phyloP scores from a whole-genome alignment of 1,140 invertebrate genomes.

The Zophobas atratus region DNA sequence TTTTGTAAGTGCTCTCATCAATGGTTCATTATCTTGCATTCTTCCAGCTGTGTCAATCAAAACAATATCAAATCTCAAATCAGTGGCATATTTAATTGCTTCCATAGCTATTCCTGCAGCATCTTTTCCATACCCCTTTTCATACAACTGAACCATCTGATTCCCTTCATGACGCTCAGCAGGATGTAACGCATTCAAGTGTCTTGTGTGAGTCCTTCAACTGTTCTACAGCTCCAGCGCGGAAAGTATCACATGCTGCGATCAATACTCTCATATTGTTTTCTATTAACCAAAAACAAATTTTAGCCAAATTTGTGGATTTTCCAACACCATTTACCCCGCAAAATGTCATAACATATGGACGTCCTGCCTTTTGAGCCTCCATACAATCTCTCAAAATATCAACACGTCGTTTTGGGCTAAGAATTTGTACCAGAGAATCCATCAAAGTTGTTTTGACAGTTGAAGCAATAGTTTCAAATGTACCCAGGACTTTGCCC shows the following conservation, averaged over 20 bases:
- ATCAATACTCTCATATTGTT: constrained; percentile 97
- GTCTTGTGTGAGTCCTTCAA: constrained; percentile 94
- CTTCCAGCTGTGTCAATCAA: constrained; percentile 98
- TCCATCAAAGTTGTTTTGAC: constrained; percentile 88
- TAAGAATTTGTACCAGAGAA: constrained; percentile 92
- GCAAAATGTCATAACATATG: constrained; percentile 98
- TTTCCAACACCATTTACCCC: constrained; percentile 99
- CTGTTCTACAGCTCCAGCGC: constrained; percentile 99
- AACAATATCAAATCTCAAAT: constrained; percentile 90
- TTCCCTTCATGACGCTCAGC: constrained; percentile 78
- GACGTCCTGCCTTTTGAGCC: constrained; percentile 84
- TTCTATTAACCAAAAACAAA: constrained; percentile 99
- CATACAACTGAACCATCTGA: constrained; percentile 94
- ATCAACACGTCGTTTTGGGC: constrained; percentile 95
- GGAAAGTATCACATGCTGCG: constrained; percentile 99
- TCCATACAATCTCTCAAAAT: constrained; percentile 97
- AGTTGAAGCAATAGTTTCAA: constrained; percentile 89
- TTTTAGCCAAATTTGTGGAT: constrained; percentile 99
- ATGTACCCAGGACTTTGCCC: constrained; percentile 93
- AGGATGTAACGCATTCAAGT: constrained; percentile 96
- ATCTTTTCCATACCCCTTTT: constrained; percentile 99
- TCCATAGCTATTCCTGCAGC: constrained; percentile 98
- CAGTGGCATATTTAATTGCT: constrained; percentile 91
- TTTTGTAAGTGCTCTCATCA: constrained; percentile 97
- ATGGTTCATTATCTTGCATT: constrained; percentile 99